Evolutionary conservation across 2,888 invertebrate genomes (phyloP).

Genomic region (Gymnocheta viridis): DNA sequence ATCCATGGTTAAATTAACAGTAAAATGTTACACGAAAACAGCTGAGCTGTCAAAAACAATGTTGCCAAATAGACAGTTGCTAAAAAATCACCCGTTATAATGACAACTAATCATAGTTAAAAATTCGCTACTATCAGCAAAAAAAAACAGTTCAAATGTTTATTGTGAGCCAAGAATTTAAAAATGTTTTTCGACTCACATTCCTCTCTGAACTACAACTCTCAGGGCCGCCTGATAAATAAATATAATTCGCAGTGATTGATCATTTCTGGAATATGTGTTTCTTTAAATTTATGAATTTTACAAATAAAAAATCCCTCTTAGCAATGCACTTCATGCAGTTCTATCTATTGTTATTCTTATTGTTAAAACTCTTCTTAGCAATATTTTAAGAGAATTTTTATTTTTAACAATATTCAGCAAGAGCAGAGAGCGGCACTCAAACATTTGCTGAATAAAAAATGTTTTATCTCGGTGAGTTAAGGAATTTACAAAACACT

Average conservation of each 20-base stretch:
- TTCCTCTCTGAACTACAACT: too few relatives aligned
- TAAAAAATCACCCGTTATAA: too few relatives aligned
- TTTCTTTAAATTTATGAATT: not conserved
- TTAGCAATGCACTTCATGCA: not conserved
- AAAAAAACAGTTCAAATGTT: too few relatives aligned
- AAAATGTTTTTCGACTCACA: too few relatives aligned
- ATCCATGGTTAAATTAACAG: too few relatives aligned
- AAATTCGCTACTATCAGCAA: too few relatives aligned
- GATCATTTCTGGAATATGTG: not conserved
- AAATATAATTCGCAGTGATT: not conserved
- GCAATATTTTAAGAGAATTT: not conserved
- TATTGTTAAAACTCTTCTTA: not conserved
- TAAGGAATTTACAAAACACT: conserved; percentile 56
- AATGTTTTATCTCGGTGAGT: conserved; percentile 15
- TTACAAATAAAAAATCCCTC: not conserved
- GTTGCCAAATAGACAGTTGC: too few relatives aligned
- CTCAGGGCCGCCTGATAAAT: not conserved
- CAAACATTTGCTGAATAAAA: conserved; percentile 36
- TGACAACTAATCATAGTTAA: too few relatives aligned
- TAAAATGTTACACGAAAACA: too few relatives aligned
- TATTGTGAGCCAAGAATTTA: too few relatives aligned
- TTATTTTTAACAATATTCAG: not conserved
- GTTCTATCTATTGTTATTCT: not conserved
- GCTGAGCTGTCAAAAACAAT: too few relatives aligned
- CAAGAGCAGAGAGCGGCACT: conserved; percentile 1